Evolutionary conservation across 1,140 invertebrate species (phyloP), one percentile per base, ranked within the genome.

Genomic region (Magallana angulata): DNA sequence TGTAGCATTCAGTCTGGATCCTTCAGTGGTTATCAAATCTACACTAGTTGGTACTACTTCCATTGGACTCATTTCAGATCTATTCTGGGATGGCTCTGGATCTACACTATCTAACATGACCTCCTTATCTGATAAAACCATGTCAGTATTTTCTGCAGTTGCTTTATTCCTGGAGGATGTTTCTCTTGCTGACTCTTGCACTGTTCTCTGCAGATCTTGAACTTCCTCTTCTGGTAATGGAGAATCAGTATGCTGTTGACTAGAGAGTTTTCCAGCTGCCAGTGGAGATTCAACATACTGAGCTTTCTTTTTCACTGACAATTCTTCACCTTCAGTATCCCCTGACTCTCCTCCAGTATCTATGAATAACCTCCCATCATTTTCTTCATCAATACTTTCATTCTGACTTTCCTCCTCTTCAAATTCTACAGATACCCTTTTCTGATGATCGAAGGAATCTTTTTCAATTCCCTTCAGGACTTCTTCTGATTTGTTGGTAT

Each of bases 361-460:
- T 76, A 76, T 76, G 9, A 76, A 24, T 36, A 76, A 30, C 68
- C 68, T 76, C 36, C 68, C 68, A 76, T 76, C 68, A 76, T 30
- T 76, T 12, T 76, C 68, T 30, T 76, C 68, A 76, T 76, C 68
- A 36, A 76, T 76, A 30, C 68, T 76, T 30, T 76, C 68, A 76
- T 76, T 76, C 68, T 36, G 68, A 76, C 68, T 76, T 76, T 76
- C 68, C 24, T 30, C 18, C 68, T 30, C 68, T 12, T 30, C 30
- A 76, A 76, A 76, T 76, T 8, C 68, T 30, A 30, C 68, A 76
- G 68, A 76, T 8, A 24, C 36, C 0, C 1, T 12, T 30, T 30
- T 76, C 24, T 62, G 60, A 11, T 5, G 60, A 12, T 62, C 14
- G 1, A n/a, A n/a, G n/a, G 60, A 62, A 62, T 12, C 36, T 76